Conservation (phyloP, 2,888 invertebrate genomes). For the Abrostola triplasia region DNA sequence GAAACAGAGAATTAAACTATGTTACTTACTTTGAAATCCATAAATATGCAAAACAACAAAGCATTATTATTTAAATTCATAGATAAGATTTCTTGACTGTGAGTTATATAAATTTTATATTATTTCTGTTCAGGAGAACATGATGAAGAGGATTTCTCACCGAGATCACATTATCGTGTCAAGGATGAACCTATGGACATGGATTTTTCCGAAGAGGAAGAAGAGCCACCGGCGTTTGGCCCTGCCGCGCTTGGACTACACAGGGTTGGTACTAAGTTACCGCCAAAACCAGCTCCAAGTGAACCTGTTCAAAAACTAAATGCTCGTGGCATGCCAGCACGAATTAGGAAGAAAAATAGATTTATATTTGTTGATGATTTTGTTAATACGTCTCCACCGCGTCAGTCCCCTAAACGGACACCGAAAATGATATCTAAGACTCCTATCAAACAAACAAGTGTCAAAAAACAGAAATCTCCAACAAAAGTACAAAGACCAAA, state of each 20-base stretch:
- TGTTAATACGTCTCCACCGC: constrained; percentile 92
- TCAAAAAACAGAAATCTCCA: constrained; percentile 86
- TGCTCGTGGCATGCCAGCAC: constrained; percentile 96
- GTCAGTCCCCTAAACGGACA: constrained; percentile 91
- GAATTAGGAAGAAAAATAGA: constrained; percentile 96
- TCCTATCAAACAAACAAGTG: constrained; percentile 79
- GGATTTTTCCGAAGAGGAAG: constrained; percentile 90
- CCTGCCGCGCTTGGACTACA: constrained; percentile 94
- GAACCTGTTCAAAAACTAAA: constrained; percentile 94
- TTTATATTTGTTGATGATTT: constrained; percentile 97
- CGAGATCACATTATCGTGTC: constrained; percentile 74
- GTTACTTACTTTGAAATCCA: constrained; percentile 17
- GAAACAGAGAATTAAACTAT: constrained; percentile 61
- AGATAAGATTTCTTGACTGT: constrained; percentile 25
- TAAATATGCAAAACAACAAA: constrained; percentile 7
- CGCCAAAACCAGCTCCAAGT: constrained; percentile 91
- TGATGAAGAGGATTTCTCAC: constrained; percentile 70
- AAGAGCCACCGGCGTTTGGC: constrained; percentile 91
- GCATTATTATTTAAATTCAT: constrained; percentile 8
- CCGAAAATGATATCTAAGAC: constrained; percentile 88
- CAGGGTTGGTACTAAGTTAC: constrained; percentile 93
- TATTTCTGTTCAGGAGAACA: constrained; percentile 71
- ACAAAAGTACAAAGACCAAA: constrained; percentile 84
- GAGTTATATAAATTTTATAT: constrained; percentile 37
- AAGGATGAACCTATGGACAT: constrained; percentile 90